Conservation (phyloP, 2,888 invertebrate genomes). For the Chalcosyrphus nemorum region DNA sequence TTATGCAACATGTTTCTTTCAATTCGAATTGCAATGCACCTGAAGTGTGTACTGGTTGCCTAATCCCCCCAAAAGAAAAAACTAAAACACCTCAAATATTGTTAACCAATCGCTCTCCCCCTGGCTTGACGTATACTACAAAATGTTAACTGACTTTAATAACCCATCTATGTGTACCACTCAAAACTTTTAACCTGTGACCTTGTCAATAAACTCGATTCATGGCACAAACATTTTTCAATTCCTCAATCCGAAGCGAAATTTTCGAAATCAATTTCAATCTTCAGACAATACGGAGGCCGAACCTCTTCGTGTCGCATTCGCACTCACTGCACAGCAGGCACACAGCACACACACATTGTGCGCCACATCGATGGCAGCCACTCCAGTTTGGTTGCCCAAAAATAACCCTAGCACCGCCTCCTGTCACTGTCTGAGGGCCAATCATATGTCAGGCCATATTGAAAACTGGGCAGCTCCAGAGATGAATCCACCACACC, state of each 20-base stretch:
- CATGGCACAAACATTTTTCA: constrained; percentile 12
- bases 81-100: not conserved
- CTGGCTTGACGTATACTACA: not conserved
- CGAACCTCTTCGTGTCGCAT: constrained; percentile 16
- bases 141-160: constrained; percentile 7
- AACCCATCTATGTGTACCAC: not conserved
- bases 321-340: constrained; percentile 13
- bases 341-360: too few relatives aligned
- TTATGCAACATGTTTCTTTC: not conserved
- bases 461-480: constrained; percentile 78
- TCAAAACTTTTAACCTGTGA: constrained; percentile 10
- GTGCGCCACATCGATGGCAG: constrained; percentile 32
- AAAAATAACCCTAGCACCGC: constrained; percentile 73
- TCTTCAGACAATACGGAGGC: not conserved
- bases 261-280: constrained; percentile 27
- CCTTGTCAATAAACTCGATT: constrained; percentile 36
- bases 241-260: not conserved
- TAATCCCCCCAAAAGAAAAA: too few relatives aligned
- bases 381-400: constrained; percentile 44
- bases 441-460: constrained; percentile 79
- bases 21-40: not conserved
- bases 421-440: constrained; percentile 68
- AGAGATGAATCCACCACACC: constrained; percentile 60
- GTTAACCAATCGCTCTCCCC: not conserved
- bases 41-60: not conserved